These are phyloP conservation scores for Rapana venosa DNA, from an alignment of 2,888 invertebrate species.

Conservation along the genomic window DNA sequence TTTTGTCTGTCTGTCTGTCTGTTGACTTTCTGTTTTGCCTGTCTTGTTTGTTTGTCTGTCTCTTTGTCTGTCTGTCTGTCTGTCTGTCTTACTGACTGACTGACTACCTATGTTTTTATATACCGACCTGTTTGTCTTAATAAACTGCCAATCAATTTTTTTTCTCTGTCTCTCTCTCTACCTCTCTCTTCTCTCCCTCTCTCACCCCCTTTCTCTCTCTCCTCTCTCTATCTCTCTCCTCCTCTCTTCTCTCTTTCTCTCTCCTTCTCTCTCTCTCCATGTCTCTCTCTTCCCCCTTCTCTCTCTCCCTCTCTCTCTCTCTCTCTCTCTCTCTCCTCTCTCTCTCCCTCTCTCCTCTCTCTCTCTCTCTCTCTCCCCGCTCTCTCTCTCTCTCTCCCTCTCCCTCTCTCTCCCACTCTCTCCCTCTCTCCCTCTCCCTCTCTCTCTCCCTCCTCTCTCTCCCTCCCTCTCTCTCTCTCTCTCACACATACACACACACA, in stretches of 20 bases:
- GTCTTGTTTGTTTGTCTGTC: too few species aligned
- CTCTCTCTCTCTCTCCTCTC: too few species aligned
- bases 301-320: neutral
- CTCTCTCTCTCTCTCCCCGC: neutral
- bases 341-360: neutral
- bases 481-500: neutral
- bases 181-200: neutral
- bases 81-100: too few species aligned
- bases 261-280: neutral
- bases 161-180: neutral
- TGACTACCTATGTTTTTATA: too few species aligned
- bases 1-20: too few species aligned
- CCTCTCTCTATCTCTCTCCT: neutral
- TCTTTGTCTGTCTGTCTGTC: too few species aligned
- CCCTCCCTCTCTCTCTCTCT: neutral
- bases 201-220: neutral
- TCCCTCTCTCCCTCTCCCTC: neutral
- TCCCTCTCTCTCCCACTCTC: neutral
- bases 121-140: too few species aligned
- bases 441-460: neutral
- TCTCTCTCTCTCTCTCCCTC: neutral
- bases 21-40: too few species aligned
- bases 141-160: too few species aligned
- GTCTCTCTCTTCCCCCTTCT: slow-evolving; percentile 33
- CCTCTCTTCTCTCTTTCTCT: neutral